Evolutionary conservation across 2,888 invertebrate genomes (phyloP), one percentile per base, ranked within the genome.

Genomic region (Lamellibrachia satsuma): DNA sequence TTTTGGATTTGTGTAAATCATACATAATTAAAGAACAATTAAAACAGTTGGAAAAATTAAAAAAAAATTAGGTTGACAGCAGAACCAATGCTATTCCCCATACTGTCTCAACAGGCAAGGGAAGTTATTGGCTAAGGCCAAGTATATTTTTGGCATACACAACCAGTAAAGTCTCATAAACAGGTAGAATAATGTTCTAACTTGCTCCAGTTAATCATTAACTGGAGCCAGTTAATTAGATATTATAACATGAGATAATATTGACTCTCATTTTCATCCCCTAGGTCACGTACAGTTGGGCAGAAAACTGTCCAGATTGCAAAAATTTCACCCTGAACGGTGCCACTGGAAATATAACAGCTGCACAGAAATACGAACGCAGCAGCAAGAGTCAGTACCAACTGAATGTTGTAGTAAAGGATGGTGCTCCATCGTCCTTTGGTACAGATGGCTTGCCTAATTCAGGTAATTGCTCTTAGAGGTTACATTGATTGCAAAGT

Each of bases 381-480:
- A 75, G 22, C 22, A 22, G 6, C 15, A 75, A 75, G 75, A 75
- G 94, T 2, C 93, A 94, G 93, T 99, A 99, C 97, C 98, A 99
- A n/a, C 97, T 99, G 96, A 98, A 99, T 96, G 99, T 99, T 95
- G 98, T 99, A 96, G 99, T 99, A 0, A 97, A 99, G 93, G 99
- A 99, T 96, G 99, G 99, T 92, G 98, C 98, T 93, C 39, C 39
- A 0, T 39, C 39, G 39, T 0, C 39, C 39, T 39, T 39, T 39
- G 98, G 91, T 2, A 52, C 90, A n/a, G 92, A 75, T 75, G 75
- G 0, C 27, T 90, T 90, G 60, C 94, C 93, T 39, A 94, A 94
- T 60, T 93, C 15, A 90, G 93, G 94, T 94, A 55, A 27, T 39
- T 92, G 8, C 55, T 22, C 75, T 57, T 57, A n/a, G 22, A 15